Base-by-base conservation (phyloP, 2,113 vertebrate genomes). In the Proteles cristata region DNA sequence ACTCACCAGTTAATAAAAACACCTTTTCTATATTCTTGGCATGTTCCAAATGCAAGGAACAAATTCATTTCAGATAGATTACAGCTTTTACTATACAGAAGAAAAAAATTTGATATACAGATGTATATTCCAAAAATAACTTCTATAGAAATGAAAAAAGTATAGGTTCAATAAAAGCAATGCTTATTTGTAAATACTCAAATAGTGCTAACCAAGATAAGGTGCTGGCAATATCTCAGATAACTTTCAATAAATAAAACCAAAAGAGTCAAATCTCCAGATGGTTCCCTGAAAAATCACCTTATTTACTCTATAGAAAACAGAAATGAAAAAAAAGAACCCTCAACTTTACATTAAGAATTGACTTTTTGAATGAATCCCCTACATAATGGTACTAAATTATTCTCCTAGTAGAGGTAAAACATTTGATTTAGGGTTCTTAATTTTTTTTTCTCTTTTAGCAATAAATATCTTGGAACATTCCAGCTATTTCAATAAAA, bases 171-270 rank as follows among this genome's bases (percentile, higher is more conserved):
- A 17, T 85, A 69, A 71, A 88, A 89, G 48, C 82, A 94, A 87
- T 92, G 31, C 3, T 11, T 35, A 93, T 88, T 97, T 94, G 55
- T 92, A 55, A 65, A 97, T 28, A 76, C 87, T 90, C 23, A 96
- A 50, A 11, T 50, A 74, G 9, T 71, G 26, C 48, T 85, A 96
- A 68, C 0, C 2, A 73, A 92, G 50, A n/a, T 45, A 65, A 76
- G 95, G 17, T 7, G 55, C 1, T 0, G 26, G 14, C 48, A 97
- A 43, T 11, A 9, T 1, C 85, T 95, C 43, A 87, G 61, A 88
- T 94, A 68, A 90, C 73, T 96, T 21, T 50, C 35, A 95, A 15
- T 28, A 93, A 94, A 77, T 31, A 96, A 69, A 39, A 5, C 31
- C 28, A 12, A 79, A 33, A 83, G 14, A 96, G 28, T 94, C 39